Evolutionary conservation across 2,113 vertebrate genomes (phyloP).

Genomic region (Eolophus roseicapilla): DNA sequence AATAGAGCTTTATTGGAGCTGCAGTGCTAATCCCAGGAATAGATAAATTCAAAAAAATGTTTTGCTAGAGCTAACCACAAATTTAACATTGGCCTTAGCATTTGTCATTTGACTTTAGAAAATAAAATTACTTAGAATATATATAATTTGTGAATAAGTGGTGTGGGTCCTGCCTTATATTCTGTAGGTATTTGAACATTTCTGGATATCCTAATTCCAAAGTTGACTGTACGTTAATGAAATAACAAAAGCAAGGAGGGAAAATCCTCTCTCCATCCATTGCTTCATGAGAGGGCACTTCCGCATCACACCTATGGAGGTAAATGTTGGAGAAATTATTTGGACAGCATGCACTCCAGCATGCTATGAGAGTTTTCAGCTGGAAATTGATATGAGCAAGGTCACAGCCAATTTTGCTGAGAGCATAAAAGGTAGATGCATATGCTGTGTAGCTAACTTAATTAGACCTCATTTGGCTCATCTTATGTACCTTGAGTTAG

Average conservation of each 20-base stretch:
- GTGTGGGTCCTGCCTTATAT: background rate
- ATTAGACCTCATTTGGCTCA: background rate
- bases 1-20: background rate
- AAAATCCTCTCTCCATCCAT: accelerated
- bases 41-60: background rate
- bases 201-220: background rate
- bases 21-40: background rate
- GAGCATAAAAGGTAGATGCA: background rate
- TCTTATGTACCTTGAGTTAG: background rate
- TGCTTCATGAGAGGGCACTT: background rate
- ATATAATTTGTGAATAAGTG: background rate
- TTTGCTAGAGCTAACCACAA: background rate
- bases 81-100: background rate
- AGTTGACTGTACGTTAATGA: background rate
- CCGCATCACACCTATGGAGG: background rate
- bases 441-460: background rate
- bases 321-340: background rate
- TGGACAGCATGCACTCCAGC: background rate
- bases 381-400: background rate
- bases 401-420: background rate
- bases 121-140: background rate
- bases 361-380: background rate
- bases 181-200: background rate
- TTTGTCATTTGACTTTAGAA: background rate
- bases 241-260: background rate